A percentile compares a stretch with the other conserved stretches of the same genome.
Evolutionary conservation across 1,140 invertebrate species (phyloP).

Genomic region (Atta texana): DNA sequence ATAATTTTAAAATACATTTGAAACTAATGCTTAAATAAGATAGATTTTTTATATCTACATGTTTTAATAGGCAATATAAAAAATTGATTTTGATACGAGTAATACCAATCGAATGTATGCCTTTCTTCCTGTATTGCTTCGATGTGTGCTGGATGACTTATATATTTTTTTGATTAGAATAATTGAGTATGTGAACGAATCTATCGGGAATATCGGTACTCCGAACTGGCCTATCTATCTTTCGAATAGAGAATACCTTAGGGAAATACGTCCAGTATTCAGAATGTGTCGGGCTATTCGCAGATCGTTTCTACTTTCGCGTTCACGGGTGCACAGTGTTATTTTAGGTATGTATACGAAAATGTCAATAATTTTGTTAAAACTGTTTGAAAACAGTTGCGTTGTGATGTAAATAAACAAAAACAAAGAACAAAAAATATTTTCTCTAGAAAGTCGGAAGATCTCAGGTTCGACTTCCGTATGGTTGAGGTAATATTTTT

Average conservation of each 20-base stretch:
- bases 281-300: constrained; percentile 39
- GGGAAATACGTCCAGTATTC: constrained; percentile 67
- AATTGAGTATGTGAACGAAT: constrained; percentile 60
- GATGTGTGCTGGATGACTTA: background rate
- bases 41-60: background rate
- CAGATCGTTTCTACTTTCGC: constrained; percentile 54
- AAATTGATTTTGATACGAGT: background rate
- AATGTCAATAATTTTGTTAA: constrained; percentile 14
- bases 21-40: background rate
- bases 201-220: constrained; percentile 61
- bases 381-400: background rate
- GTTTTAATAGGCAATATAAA: background rate
- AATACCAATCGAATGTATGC: background rate
- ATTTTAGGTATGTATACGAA: background rate
- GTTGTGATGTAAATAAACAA: background rate
- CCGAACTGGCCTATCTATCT: constrained; percentile 53
- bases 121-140: background rate
- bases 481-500: no score
- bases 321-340: constrained; percentile 6
- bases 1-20: background rate
- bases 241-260: constrained; percentile 58
- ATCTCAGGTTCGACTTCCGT: no score
- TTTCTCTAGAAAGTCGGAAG: no score
- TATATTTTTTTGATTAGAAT: constrained; percentile 15
- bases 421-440: background rate